These are phyloP conservation scores for Arenaria interpres DNA, from an alignment of 2,113 vertebrate genomes.

Conservation along the genomic window DNA sequence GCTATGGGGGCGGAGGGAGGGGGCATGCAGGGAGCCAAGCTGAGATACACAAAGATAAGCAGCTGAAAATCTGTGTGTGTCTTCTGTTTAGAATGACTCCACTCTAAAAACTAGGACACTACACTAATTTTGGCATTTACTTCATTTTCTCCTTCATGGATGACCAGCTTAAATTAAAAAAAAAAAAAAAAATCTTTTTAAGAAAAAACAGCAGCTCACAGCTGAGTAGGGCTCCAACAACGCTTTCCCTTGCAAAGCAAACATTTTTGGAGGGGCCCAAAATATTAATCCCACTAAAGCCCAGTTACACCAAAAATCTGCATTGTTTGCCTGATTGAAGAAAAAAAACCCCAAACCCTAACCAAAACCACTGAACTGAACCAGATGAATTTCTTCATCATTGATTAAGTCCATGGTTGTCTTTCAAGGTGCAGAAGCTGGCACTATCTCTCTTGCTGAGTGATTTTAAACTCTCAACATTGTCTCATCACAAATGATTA, in stretches of 20 bases:
- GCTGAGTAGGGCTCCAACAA: not conserved
- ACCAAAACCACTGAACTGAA: not conserved
- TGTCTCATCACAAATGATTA: not conserved
- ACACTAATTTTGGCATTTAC: not conserved
- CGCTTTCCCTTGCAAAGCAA: not conserved
- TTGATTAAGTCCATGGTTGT: fast-evolving
- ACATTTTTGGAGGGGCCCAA: not conserved
- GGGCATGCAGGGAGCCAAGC: not conserved
- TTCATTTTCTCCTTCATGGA: not conserved
- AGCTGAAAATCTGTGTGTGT: not conserved
- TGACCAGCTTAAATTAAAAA: not conserved
- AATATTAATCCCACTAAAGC: not conserved
- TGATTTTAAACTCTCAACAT: not conserved
- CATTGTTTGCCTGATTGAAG: not conserved
- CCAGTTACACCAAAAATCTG: not conserved
- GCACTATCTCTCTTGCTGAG: not conserved
- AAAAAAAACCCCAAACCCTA: not conserved
- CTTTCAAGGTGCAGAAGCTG: not conserved
- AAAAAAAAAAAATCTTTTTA: not conserved
- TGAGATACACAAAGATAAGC: not conserved
- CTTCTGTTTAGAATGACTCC: not conserved
- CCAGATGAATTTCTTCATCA: not conserved
- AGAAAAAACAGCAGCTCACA: not conserved
- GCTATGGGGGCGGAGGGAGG: not conserved
- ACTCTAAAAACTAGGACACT: not conserved